A percentile compares a stretch with the other conserved stretches of the same genome.
These are phyloP conservation scores for Synergus gifuensis DNA, from an alignment of 2,888 invertebrate genomes.

Conservation along the genomic window DNA sequence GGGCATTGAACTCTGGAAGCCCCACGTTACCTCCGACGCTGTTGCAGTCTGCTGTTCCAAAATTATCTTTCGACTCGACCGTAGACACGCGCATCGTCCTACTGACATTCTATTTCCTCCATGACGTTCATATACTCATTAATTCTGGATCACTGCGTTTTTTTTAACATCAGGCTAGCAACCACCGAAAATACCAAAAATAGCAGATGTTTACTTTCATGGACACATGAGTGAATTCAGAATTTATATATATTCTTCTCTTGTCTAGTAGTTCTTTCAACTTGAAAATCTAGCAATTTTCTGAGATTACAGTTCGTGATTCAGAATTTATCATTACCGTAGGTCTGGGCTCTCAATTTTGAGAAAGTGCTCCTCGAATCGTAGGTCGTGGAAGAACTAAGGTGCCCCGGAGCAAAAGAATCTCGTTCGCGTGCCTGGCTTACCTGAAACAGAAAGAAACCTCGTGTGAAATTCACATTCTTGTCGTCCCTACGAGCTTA, in stretches of 20 bases:
- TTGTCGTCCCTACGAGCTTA: conserved; percentile 16
- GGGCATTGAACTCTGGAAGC: conserved; percentile 30
- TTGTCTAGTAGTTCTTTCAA: not conserved
- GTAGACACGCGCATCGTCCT: conserved; percentile 23
- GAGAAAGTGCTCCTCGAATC: conserved; percentile 15
- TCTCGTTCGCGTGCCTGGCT: conserved; percentile 42
- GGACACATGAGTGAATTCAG: too few species aligned
- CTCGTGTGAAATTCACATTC: conserved; percentile 27
- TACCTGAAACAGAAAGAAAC: conserved; percentile 56
- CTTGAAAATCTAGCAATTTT: not conserved
- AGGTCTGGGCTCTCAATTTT: not conserved
- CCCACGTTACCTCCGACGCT: conserved; percentile 9
- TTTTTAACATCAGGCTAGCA: not conserved
- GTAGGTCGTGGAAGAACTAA: conserved; percentile 9
- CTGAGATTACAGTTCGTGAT: not conserved
- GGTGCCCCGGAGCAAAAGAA: conserved; percentile 13
- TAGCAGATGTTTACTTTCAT: not conserved
- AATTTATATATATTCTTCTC: too few species aligned
- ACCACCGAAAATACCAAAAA: not conserved
- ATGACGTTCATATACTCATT: conserved; percentile 4
- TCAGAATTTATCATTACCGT: not conserved
- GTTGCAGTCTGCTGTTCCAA: conserved; percentile 29
- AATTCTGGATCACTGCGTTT: not conserved
- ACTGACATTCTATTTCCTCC: conserved; percentile 26
- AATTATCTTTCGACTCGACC: conserved; percentile 22